Evolutionary conservation across 2,888 invertebrate species (phyloP), one percentile per base, ranked within the genome.

Genomic region (Hyles lineata): DNA sequence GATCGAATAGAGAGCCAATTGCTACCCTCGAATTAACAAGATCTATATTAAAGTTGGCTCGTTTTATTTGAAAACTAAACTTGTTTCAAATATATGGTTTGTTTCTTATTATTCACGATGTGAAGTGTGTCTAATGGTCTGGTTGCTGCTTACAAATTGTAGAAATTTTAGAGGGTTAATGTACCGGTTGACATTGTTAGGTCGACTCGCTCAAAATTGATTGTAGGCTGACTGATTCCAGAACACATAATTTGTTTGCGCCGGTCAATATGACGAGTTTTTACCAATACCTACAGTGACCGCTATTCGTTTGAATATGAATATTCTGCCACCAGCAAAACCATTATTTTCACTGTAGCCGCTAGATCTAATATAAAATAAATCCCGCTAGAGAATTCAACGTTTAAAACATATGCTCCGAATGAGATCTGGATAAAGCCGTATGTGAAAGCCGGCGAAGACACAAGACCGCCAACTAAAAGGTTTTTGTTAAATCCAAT

Each of bases 401-500:
- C 23, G 9, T 67, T 67, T n/a, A n/a, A 55, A 43, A 50, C 43
- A 32, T n/a, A 32, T 29, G 32, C 17, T 25, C 21, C 15, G 5
- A 67, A 67, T 67, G 50, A 50, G 67, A 67, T 67, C 43, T 50
- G 55, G n/a, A 55, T 55, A 55, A 55, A 7, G 55, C n/a, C 21
- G 43, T 23, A 9, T 23, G 32, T 62, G 32, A 67, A 67, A 67
- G 67, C 67, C 17, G 67, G 67, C 32, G 35, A 62, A 62, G 62
- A 35, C 62, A 62, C 62, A 62, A 32, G 62, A 23, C 43, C 23
- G 43, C 50, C 67, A 67, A 67, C 67, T 67, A 67, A 67, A 67
- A 67, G 67, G 67, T 50, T 67, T 63, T 67, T 15, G 67, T 23
- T 67, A 43, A 67, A 67, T 67, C 67, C 67, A 50, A 67, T 67